Evolutionary conservation across 2,113 vertebrate species (phyloP), one percentile per base, ranked within the genome.

Genomic region (Pholis gunnellus): DNA sequence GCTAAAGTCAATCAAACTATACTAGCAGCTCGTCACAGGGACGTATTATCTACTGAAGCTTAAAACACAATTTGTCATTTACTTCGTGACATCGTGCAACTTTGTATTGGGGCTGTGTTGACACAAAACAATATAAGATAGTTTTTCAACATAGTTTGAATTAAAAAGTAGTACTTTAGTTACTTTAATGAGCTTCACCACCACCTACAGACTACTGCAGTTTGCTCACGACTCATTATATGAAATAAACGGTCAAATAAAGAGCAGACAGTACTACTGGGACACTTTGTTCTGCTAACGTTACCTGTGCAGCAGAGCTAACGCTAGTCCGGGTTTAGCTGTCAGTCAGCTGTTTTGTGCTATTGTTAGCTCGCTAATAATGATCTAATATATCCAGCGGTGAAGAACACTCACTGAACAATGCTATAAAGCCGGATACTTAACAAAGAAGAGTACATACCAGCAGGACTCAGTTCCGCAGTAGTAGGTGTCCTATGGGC

Each of bases 221-320:
- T 70, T 38, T 57, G 4, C 1, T 63, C 6, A 31, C 4, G 1
- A 6, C 14, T 72, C 15, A 18, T 22, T 25, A 14, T 29, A 48
- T 52, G 20, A 18, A 54, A 59, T 27, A 22, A 1, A 14, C 2
- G 22, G 36, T 71, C 9, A 31, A 15, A 40, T 57, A 40, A 38
- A 36, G 20, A 71, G 22, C 36, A 57, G 2, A 34, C 13, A 42
- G 17, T 18, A 0, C 2, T 14, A 8, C 2, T 22, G 27, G 31
- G 5, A 93, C 84, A 86, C 38, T 57, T 46, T 84, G 90, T 91
- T 46, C 72, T 75, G 56, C n/a, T 70, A 18, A 20, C 11, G n/a
- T 8, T 50, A 50, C 20, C 40, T 40, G 17, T 27, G 15, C 61
- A 71, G 9, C 9, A 11, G 4, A 36, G 83, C 61, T 67, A 88